Evolutionary conservation across 2,113 vertebrate species (phyloP), one percentile per base, ranked within the genome.

Genomic region (Gadus macrocephalus): DNA sequence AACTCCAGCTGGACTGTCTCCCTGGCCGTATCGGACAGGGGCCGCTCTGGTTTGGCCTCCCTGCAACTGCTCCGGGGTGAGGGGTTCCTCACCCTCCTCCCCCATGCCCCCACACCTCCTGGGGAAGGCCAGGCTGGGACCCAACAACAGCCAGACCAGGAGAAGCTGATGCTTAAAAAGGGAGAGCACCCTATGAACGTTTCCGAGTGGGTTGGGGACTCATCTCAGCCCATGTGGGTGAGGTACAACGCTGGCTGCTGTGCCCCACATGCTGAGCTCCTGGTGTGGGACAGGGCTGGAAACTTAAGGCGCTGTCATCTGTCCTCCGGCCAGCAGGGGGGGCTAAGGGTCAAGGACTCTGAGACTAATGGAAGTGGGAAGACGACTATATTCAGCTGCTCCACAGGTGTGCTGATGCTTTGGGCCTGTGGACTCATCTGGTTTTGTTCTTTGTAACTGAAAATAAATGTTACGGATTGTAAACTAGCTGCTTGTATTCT

Each of bases 231-330:
- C 11, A 71, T 92, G 35, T 81, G 73, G 64, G 72, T 86, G 71
- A 71, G 19, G 11, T 93, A 93, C 76, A 82, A 73, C 0, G 92
- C 93, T 35, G 75, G 79, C 82, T 95, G 91, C 78, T 95, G 82
- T 75, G 87, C 75, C 9, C 78, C 62, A 12, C 74, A 73, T 28
- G 93, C 85, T 11, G 85, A 86, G 73, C 68, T 92, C 68, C 78
- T 86, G 70, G 79, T 93, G 35, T 88, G 78, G 80, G 88, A 91
- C 64, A 68, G 58, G 42, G 75, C 86, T 27, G 83, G 85, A 59
- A 86, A 89, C 72, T 73, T 85, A 70, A 80, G 81, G 70, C 85
- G 84, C 27, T 93, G 92, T 78, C 81, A 68, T 67, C 68, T 92
- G 14, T 75, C 66, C 11, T 79, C 84, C 59, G 84, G 75, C 53